phyloP scores from a whole-genome alignment of 2,888 invertebrate genomes.

The Lottia scabra region DNA sequence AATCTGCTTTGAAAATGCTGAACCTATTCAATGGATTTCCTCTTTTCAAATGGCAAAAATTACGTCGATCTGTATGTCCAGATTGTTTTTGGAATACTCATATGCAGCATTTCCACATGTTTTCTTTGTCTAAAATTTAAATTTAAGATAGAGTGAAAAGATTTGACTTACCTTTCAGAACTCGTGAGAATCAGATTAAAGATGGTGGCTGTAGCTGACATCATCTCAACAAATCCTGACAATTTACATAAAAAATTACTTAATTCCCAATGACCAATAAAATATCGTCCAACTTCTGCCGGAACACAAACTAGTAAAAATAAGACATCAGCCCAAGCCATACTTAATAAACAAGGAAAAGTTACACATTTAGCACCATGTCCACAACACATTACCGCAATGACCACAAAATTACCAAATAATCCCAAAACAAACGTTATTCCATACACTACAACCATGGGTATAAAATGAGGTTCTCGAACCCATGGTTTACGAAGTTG shows the following conservation, averaged over 20 bases:
- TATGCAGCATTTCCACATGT: too few relatives aligned
- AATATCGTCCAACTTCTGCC: conserved; percentile 69
- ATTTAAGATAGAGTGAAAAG: too few relatives aligned
- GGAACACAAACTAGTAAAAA: conserved; percentile 71
- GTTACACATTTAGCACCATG: conserved; percentile 64
- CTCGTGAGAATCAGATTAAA: conserved; percentile 72
- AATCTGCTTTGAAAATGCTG: too few relatives aligned
- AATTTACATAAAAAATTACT: conserved; percentile 71
- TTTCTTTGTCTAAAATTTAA: too few relatives aligned
- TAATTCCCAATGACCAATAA: conserved; percentile 69
- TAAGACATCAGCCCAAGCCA: conserved; percentile 70
- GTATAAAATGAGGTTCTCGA: conserved; percentile 53
- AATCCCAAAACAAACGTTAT: conserved; percentile 69
- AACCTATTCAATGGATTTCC: too few relatives aligned
- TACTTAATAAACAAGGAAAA: conserved; percentile 63
- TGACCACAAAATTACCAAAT: conserved; percentile 70
- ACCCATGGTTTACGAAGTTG: conserved; percentile 40
- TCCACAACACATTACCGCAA: conserved; percentile 69
- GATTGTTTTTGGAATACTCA: too few relatives aligned
- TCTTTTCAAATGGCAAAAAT: too few relatives aligned
- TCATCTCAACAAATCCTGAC: conserved; percentile 70
- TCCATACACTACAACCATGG: conserved; percentile 53
- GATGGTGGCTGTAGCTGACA: conserved; percentile 71
- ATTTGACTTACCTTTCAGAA: conserved; percentile 72
- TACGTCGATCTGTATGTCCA: too few relatives aligned